Conservation (phyloP, 2,113 vertebrate species). For the Notothenia rossii region DNA sequence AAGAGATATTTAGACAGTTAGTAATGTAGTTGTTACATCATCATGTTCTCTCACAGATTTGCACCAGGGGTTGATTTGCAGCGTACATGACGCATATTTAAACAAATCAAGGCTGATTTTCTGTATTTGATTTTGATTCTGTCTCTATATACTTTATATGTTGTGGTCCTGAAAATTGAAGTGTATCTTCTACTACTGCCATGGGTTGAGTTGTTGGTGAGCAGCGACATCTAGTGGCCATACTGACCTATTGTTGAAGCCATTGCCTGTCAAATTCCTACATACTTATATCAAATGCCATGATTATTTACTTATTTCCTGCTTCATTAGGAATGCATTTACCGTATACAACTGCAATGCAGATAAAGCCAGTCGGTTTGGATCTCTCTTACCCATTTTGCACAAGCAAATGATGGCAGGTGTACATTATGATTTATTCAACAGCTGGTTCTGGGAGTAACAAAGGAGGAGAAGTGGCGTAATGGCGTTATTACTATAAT, state of each 20-base stretch:
- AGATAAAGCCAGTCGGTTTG: neutral
- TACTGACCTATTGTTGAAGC: neutral
- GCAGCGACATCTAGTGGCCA: conserved; percentile 66
- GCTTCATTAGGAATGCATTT: neutral
- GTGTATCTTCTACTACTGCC: neutral
- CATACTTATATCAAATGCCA: neutral
- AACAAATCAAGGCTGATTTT: conserved; percentile 35
- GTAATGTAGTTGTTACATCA: neutral
- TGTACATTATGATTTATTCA: neutral
- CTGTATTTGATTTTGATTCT: conserved; percentile 43
- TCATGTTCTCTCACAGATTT: neutral
- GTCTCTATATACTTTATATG: conserved; percentile 4
- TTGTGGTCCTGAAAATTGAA: conserved; percentile 32
- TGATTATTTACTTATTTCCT: neutral
- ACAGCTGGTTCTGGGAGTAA: conserved; percentile 17
- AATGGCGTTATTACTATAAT: conserved; percentile 4
- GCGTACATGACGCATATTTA: conserved; percentile 7
- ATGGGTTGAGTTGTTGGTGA: conserved; percentile 17
- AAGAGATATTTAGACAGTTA: neutral
- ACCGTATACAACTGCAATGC: neutral
- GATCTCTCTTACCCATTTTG: neutral
- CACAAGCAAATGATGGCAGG: neutral
- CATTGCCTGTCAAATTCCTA: neutral
- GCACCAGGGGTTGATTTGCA: conserved; percentile 43
- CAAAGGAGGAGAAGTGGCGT: neutral